A percentile compares a stretch with the other conserved stretches of the same genome.
Evolutionary conservation across 2,797 vertebrate genomes (phyloP).

Genomic region (Chanos chanos): DNA sequence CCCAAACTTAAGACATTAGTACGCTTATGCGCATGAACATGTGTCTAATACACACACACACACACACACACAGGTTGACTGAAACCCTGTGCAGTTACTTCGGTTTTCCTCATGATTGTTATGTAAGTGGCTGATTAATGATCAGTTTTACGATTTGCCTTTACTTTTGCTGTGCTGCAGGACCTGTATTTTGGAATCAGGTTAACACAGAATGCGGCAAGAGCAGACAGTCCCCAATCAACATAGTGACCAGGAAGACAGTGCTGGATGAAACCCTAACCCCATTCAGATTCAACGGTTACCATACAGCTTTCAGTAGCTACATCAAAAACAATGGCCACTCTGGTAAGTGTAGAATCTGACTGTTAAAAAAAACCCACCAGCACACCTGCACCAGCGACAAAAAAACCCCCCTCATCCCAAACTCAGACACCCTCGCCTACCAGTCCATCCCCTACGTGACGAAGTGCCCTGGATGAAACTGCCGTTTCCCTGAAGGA

Average conservation of each 20-base stretch:
- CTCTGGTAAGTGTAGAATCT: conserved; percentile 66
- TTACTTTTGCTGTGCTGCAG: conserved; percentile 53
- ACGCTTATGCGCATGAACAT: too few relatives aligned
- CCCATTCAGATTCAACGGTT: conserved; percentile 71
- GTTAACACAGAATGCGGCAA: conserved; percentile 45
- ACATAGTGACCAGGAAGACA: conserved; percentile 74
- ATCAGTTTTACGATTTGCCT: not conserved
- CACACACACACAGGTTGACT: too few relatives aligned
- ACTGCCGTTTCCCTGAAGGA: too few relatives aligned
- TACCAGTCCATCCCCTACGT: too few relatives aligned
- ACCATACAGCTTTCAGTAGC: conserved; percentile 59
- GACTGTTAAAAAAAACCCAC: too few relatives aligned
- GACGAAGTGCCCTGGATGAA: too few relatives aligned
- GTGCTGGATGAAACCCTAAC: conserved; percentile 54
- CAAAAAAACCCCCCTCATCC: not conserved
- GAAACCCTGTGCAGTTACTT: too few relatives aligned
- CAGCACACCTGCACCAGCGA: not conserved
- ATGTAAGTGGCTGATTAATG: too few relatives aligned
- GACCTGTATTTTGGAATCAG: conserved; percentile 67
- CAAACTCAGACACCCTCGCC: not conserved
- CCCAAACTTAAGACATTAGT: too few relatives aligned
- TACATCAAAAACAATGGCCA: conserved; percentile 80
- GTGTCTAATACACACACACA: too few relatives aligned
- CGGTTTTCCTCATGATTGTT: too few relatives aligned
- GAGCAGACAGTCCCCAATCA: conserved; percentile 79